These are phyloP conservation scores for Plecotus auritus DNA, from an alignment of 2,113 vertebrate species.

Conservation along the genomic window DNA sequence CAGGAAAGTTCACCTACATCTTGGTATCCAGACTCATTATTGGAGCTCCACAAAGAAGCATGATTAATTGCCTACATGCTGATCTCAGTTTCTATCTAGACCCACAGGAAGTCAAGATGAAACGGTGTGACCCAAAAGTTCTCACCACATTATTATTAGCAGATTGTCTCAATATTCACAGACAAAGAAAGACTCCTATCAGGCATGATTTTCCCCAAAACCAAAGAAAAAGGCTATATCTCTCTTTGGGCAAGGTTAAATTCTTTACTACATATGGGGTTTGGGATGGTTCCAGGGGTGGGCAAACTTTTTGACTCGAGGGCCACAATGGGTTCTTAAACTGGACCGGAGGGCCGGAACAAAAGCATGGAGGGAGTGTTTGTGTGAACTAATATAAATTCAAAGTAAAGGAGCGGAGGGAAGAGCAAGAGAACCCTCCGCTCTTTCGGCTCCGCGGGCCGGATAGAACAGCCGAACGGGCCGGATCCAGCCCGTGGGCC, in stretches of 20 bases:
- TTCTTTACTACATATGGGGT: not conserved
- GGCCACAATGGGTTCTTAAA: too few relatives aligned
- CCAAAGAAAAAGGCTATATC: not conserved
- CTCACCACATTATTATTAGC: not conserved
- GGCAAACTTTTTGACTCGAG: too few relatives aligned
- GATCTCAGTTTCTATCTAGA: not conserved
- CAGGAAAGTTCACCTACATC: not conserved
- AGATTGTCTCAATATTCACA: not conserved
- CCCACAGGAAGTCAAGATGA: not conserved
- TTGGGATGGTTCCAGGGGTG: not conserved
- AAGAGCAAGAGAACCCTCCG: too few relatives aligned
- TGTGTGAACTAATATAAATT: too few relatives aligned
- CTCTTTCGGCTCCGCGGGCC: too few relatives aligned
- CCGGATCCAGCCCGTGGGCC: too few relatives aligned
- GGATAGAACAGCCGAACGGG: too few relatives aligned
- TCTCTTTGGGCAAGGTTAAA: not conserved
- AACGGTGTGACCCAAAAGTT: not conserved
- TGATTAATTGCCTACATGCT: not conserved
- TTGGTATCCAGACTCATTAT: not conserved
- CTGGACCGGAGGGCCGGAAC: too few relatives aligned
- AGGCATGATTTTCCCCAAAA: not conserved
- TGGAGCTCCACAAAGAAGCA: not conserved
- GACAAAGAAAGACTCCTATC: not conserved
- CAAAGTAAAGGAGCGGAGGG: too few relatives aligned
- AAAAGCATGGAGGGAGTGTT: too few relatives aligned